Conservation (phyloP, 2,888 invertebrate species). For the Serrognathus titanus region DNA sequence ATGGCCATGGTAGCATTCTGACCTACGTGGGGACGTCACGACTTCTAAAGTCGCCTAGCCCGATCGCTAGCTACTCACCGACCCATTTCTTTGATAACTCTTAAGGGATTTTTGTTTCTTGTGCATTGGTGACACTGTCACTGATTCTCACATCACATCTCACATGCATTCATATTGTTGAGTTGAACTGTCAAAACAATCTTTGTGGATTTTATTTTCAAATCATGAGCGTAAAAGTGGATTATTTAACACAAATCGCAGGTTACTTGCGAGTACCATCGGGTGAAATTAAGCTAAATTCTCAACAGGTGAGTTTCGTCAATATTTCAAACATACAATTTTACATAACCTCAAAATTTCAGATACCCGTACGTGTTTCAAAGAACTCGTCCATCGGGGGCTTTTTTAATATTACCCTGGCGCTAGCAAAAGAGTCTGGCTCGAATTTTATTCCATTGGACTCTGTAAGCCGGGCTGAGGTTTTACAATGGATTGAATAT, state of each 20-base stretch:
- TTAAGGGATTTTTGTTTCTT: too few relatives aligned
- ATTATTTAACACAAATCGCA: constrained; percentile 29
- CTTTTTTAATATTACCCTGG: constrained; percentile 38
- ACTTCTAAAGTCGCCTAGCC: too few relatives aligned
- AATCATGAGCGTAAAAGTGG: background rate
- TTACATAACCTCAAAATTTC: constrained; percentile 7
- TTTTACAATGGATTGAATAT: constrained; percentile 46
- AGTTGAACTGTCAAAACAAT: too few relatives aligned
- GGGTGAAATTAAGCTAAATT: constrained; percentile 28
- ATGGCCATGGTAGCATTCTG: too few relatives aligned
- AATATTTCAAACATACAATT: background rate
- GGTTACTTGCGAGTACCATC: constrained; percentile 27
- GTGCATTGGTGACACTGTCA: too few relatives aligned
- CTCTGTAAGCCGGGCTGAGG: constrained; percentile 35
- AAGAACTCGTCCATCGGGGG: constrained; percentile 33
- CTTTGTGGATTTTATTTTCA: too few relatives aligned
- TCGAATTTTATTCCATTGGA: constrained; percentile 21
- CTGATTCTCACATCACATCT: too few relatives aligned
- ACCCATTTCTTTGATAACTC: too few relatives aligned
- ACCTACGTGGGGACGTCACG: too few relatives aligned
- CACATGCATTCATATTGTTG: too few relatives aligned
- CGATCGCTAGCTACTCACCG: too few relatives aligned
- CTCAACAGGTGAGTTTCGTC: constrained; percentile 22
- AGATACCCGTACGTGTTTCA: constrained; percentile 31
- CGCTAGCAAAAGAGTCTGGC: constrained; percentile 34